These are phyloP conservation scores for Stratiolaelaps scimitus DNA, from an alignment of 1,140 invertebrate genomes.

Conservation along the genomic window DNA sequence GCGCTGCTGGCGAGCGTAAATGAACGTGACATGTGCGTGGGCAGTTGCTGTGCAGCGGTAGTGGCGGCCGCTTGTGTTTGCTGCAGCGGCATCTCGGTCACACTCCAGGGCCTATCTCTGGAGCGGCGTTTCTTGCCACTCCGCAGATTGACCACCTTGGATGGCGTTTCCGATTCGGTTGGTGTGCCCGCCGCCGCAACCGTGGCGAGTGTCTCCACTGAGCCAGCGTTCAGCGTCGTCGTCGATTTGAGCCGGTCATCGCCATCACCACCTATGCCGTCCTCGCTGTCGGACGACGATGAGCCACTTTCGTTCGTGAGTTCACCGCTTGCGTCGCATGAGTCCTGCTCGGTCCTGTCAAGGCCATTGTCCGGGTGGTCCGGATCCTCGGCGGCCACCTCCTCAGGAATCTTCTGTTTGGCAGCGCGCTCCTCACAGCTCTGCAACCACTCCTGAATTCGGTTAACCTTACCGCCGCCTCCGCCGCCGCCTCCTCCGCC, in stretches of 20 bases:
- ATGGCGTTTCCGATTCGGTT: neutral
- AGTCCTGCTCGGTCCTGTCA: conserved; percentile 16
- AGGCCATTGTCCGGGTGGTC: too few relatives aligned
- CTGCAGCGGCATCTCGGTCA: conserved; percentile 13
- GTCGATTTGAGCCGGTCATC: conserved; percentile 21
- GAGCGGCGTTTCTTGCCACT: conserved; percentile 26
- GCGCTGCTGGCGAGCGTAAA: neutral
- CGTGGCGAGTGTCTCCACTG: conserved; percentile 7
- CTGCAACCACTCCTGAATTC: conserved; percentile 17
- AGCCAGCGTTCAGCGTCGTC: conserved; percentile 17
- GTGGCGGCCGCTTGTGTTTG: neutral
- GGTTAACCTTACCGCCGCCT: neutral
- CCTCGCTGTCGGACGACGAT: neutral
- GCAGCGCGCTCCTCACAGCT: conserved; percentile 5
- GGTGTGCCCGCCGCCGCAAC: neutral
- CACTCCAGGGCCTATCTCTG: conserved; percentile 27
- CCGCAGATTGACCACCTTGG: conserved; percentile 24
- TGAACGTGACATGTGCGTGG: too few relatives aligned
- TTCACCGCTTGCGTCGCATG: conserved; percentile 19
- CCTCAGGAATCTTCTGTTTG: too few relatives aligned
- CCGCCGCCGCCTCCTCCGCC: too few relatives aligned
- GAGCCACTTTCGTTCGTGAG: conserved; percentile 11
- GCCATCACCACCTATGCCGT: neutral
- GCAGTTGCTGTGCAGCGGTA: neutral
- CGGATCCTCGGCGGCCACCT: too few relatives aligned